phyloP scores from a whole-genome alignment of 1,140 invertebrate genomes.

The Oreohelix idahoensis region DNA sequence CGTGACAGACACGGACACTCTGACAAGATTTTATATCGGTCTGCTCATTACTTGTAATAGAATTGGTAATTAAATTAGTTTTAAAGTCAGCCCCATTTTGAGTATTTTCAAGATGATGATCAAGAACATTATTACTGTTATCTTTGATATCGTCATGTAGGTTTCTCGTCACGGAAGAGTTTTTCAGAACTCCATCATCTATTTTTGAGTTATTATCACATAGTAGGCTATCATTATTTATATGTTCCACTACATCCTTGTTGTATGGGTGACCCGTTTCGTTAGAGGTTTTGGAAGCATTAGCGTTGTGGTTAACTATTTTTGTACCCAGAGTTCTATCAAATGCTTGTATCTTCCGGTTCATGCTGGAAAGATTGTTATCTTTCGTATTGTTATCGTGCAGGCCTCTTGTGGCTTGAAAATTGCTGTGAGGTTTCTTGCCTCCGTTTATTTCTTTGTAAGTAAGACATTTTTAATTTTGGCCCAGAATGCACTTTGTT shows the following conservation, averaged over 20 bases:
- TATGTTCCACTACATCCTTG: neutral
- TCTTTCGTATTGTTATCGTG: neutral
- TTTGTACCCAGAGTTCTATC: neutral
- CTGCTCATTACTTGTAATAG: neutral
- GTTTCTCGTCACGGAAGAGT: neutral
- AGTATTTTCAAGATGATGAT: neutral
- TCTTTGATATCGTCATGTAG: neutral
- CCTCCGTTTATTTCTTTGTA: too few species aligned
- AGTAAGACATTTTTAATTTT: neutral
- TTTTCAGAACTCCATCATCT: neutral
- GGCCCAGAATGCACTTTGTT: neutral
- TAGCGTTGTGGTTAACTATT: neutral
- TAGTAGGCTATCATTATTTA: neutral
- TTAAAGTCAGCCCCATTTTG: neutral
- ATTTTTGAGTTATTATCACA: neutral
- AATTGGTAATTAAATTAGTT: neutral
- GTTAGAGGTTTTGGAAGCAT: neutral
- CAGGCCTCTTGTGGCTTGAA: too few species aligned
- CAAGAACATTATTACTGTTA: neutral
- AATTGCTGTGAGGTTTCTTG: too few species aligned
- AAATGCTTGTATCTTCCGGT: neutral
- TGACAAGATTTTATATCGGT: neutral
- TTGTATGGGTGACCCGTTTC: neutral
- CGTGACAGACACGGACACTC: neutral
- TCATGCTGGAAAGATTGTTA: neutral